Percentiles rank a stretch among this genome's conserved stretches.
Conservation (phyloP, 2,888 invertebrate species). For the Dinocampus coccinellae region DNA sequence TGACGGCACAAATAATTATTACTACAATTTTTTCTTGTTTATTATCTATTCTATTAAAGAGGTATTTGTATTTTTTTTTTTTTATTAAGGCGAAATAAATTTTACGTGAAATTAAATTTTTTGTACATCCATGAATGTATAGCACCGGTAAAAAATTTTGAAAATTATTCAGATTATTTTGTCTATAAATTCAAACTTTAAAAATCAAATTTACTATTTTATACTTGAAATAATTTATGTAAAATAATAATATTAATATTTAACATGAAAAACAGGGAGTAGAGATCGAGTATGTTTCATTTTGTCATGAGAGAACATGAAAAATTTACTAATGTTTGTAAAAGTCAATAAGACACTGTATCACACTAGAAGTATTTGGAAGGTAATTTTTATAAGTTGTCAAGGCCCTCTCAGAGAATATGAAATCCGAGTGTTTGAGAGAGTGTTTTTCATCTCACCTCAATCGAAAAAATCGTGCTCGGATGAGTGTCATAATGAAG, state of each 20-base stretch:
- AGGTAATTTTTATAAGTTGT: not conserved
- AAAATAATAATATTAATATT: slow-evolving; percentile 45
- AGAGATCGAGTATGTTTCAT: too few relatives aligned
- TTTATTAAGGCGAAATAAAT: too few relatives aligned
- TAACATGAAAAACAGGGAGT: too few relatives aligned
- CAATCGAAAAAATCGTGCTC: slow-evolving; percentile 39
- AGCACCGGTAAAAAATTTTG: too few relatives aligned
- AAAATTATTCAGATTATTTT: too few relatives aligned
- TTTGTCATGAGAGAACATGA: not conserved
- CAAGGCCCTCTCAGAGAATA: not conserved
- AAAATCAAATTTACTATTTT: too few relatives aligned
- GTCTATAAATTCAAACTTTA: too few relatives aligned
- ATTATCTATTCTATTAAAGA: slow-evolving; percentile 27
- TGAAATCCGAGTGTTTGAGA: not conserved
- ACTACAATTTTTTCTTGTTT: not conserved
- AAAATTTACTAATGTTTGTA: not conserved
- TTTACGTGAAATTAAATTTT: too few relatives aligned
- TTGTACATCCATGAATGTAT: too few relatives aligned
- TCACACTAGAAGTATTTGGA: not conserved
- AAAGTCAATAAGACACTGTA: not conserved
- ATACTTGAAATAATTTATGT: slow-evolving; percentile 45
- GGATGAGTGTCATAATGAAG: slow-evolving; percentile 61
- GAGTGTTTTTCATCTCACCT: not conserved
- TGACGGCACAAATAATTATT: not conserved
- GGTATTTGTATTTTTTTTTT: slow-evolving; percentile 26